These are phyloP conservation scores for Hydriomena furcata DNA, from an alignment of 2,888 invertebrate species.

Conservation along the genomic window DNA sequence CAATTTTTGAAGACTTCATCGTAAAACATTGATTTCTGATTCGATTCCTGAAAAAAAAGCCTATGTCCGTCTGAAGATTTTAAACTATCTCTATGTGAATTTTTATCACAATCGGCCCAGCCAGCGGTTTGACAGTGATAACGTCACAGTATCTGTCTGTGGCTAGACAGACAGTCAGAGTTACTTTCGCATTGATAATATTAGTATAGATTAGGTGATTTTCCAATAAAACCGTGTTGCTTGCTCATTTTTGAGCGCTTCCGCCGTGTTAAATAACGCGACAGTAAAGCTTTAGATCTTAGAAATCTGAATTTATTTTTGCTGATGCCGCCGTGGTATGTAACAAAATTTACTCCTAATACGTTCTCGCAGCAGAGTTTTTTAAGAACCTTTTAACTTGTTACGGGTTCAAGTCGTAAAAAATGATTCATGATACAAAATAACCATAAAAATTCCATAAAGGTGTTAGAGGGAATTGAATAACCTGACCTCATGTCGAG, in stretches of 20 bases:
- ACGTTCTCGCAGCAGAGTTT: constrained; percentile 26
- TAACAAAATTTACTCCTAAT: constrained; percentile 22
- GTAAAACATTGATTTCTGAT: too few relatives aligned
- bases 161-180: too few relatives aligned
- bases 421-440: constrained; percentile 54
- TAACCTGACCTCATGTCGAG: constrained; percentile 39
- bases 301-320: constrained; percentile 12
- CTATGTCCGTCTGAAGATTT: too few relatives aligned
- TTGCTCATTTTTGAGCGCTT: not conserved
- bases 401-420: constrained; percentile 52
- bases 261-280: constrained; percentile 3
- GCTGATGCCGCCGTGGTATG: constrained; percentile 4
- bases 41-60: too few relatives aligned
- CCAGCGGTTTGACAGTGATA: too few relatives aligned
- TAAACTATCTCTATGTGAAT: too few relatives aligned
- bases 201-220: too few relatives aligned
- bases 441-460: constrained; percentile 65
- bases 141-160: too few relatives aligned
- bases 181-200: too few relatives aligned
- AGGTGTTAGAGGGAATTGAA: constrained; percentile 48
- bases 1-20: too few relatives aligned
- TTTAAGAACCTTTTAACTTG: constrained; percentile 40
- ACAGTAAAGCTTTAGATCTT: constrained; percentile 9
- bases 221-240: not conserved
- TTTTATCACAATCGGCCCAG: too few relatives aligned